phyloP scores from a whole-genome alignment of 2,113 vertebrate genomes.

The Solenodon paradoxus region DNA sequence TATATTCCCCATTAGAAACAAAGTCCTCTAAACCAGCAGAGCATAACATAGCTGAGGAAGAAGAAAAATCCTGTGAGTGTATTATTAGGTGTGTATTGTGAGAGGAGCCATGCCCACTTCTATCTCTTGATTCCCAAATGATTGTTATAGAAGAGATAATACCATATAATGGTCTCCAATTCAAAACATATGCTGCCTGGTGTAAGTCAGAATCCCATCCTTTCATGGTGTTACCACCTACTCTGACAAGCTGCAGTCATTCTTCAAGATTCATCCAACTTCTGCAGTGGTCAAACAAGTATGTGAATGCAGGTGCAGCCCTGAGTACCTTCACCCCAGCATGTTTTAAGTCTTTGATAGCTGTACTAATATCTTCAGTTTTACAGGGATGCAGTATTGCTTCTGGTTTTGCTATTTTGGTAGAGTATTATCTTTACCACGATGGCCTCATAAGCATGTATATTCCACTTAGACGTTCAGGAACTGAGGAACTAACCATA shows the following conservation, averaged over 20 bases:
- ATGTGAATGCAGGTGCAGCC: not conserved
- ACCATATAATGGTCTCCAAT: not conserved
- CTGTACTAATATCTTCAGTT: not conserved
- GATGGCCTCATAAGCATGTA: not conserved
- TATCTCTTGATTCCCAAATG: not conserved
- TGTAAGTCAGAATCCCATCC: not conserved
- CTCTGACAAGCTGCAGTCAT: not conserved
- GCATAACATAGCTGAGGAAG: not conserved
- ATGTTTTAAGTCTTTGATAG: not conserved
- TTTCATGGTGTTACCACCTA: not conserved
- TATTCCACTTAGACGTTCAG: not conserved
- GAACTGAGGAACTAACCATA: not conserved
- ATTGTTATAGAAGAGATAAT: not conserved
- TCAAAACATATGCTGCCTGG: not conserved
- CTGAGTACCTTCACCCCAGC: not conserved
- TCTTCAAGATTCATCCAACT: not conserved
- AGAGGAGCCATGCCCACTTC: not conserved
- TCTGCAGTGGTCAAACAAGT: not conserved
- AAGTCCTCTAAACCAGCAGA: not conserved
- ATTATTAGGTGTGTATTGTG: not conserved
- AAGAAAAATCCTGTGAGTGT: not conserved
- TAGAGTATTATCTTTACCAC: not conserved
- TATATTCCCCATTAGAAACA: not conserved
- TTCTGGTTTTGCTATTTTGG: not conserved
- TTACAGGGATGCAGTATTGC: not conserved